Percentiles rank a stretch among this genome's conserved stretches.
Evolutionary conservation across 2,113 vertebrate genomes (phyloP).

Genomic region (Panurus biarmicus): DNA sequence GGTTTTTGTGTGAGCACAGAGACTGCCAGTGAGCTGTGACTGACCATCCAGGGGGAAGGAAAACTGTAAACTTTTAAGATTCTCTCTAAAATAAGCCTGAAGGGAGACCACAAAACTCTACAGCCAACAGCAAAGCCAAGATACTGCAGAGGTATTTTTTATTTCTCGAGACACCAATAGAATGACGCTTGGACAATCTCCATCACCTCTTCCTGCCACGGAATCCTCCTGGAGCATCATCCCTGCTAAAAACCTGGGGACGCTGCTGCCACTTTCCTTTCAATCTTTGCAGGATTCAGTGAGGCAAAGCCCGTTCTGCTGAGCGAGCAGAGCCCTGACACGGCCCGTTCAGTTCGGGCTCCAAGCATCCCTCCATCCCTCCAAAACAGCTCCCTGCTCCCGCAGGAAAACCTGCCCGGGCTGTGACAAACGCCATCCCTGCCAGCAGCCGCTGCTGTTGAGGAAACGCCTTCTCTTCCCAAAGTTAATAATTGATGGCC

Average conservation of each 20-base stretch:
- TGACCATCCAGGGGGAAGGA: background rate
- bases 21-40: background rate
- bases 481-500: conserved; percentile 49
- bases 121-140: background rate
- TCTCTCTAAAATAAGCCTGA: background rate
- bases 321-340: background rate
- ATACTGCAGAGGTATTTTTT: background rate
- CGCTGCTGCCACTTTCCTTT: background rate
- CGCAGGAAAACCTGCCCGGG: background rate
- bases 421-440: background rate
- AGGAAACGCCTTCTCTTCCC: background rate
- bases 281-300: background rate
- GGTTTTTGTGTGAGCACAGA: background rate
- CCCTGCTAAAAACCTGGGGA: background rate
- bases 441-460: background rate
- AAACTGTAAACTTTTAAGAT: background rate
- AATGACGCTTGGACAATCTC: background rate
- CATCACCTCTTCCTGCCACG: background rate
- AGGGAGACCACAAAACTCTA: background rate
- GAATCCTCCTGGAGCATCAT: background rate
- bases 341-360: background rate
- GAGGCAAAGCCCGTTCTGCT: fast-evolving
- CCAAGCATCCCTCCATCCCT: background rate
- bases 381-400: background rate
- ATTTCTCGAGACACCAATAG: background rate